Evolutionary conservation across 2,888 invertebrate genomes (phyloP).

Genomic region (Timema podura): DNA sequence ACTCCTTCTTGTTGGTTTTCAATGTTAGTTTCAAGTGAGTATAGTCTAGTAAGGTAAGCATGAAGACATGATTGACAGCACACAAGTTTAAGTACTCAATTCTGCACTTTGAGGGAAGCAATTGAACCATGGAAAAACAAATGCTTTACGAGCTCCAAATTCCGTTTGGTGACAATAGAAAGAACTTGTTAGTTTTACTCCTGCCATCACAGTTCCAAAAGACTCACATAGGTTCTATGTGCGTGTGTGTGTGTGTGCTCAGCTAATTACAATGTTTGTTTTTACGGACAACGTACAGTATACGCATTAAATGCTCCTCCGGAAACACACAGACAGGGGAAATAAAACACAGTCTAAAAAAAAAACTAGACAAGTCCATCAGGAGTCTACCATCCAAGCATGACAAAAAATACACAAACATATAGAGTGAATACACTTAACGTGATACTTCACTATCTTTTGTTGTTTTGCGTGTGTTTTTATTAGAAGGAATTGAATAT

Average conservation of each 20-base stretch:
- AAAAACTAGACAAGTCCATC: slow-evolving; percentile 12
- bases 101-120: slow-evolving; percentile 9
- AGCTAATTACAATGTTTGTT: slow-evolving; percentile 15
- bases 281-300: slow-evolving; percentile 6
- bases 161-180: neutral
- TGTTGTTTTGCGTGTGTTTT: too few species aligned
- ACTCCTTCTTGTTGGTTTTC: too few species aligned
- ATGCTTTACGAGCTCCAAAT: slow-evolving; percentile 9
- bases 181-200: slow-evolving; percentile 1
- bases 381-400: neutral
- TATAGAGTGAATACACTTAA: too few species aligned
- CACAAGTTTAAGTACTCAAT: neutral
- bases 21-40: too few species aligned
- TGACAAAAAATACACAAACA: neutral
- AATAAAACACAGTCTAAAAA: neutral
- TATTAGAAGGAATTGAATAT: too few species aligned
- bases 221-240: neutral
- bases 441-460: too few species aligned
- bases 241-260: neutral
- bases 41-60: too few species aligned
- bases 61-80: too few species aligned
- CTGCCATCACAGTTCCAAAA: neutral
- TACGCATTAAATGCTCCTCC: slow-evolving; percentile 13
- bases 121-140: slow-evolving; percentile 11
- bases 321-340: neutral